Conservation (phyloP, 2,797 vertebrate genomes). For the Spinus pinus region DNA sequence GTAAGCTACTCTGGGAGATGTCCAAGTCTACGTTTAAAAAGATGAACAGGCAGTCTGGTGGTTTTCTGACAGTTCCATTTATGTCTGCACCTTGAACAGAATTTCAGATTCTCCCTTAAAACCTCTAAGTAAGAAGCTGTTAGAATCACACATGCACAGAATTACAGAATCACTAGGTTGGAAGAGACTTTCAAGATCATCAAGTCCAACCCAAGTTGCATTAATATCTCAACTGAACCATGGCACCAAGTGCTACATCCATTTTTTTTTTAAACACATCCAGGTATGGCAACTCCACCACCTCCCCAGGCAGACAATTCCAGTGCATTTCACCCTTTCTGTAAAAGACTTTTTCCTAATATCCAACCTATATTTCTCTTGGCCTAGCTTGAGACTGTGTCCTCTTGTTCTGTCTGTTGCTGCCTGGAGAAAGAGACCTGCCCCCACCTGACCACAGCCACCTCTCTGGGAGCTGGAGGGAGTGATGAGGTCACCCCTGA, state of each 20-base stretch:
- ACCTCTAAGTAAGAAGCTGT: background rate
- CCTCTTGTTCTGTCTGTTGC: background rate
- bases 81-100: background rate
- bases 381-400: background rate
- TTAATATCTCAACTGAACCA: background rate
- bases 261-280: background rate
- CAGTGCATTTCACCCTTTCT: background rate
- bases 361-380: background rate
- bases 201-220: background rate
- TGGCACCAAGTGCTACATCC: background rate
- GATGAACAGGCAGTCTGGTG: background rate
- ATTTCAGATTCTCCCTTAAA: background rate
- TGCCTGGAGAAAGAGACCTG: background rate
- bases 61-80: background rate
- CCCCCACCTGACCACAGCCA: background rate
- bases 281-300: background rate
- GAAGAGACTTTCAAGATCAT: background rate
- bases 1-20: background rate
- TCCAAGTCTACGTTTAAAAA: background rate
- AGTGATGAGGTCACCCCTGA: background rate
- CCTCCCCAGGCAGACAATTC: background rate
- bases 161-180: background rate
- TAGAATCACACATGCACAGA: background rate
- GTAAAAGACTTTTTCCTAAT: background rate
- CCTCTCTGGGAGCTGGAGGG: background rate